phyloP scores from a whole-genome alignment of 2,797 vertebrate genomes.

The Tenualosa ilisha region DNA sequence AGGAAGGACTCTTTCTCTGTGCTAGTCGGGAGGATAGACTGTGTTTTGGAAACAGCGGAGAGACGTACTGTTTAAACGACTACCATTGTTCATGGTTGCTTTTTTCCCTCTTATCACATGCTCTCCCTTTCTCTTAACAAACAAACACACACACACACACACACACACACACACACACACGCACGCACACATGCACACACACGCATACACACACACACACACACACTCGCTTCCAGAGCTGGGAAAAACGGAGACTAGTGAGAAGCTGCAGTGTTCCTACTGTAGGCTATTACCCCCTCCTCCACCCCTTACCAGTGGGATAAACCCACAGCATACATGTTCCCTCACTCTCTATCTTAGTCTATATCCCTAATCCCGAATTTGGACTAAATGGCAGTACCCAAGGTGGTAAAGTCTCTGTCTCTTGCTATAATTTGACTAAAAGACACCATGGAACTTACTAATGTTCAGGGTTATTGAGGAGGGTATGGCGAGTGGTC shows the following conservation, averaged over 20 bases:
- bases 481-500: background rate
- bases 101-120: background rate
- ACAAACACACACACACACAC: background rate
- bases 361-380: no score
- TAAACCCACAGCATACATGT: background rate
- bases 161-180: conserved; percentile 18
- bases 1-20: conserved; percentile 1
- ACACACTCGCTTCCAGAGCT: conserved; percentile 58
- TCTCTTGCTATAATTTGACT: background rate
- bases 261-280: background rate
- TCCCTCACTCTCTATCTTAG: conserved; percentile 19
- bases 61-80: background rate
- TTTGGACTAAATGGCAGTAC: no score
- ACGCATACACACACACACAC: conserved; percentile 24
- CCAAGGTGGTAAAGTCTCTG: background rate
- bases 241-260: conserved; percentile 24
- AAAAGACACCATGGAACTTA: background rate
- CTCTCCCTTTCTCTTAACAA: background rate
- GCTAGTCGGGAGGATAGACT: background rate
- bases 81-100: conserved; percentile 15
- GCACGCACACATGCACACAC: conserved; percentile 49
- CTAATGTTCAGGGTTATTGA: background rate
- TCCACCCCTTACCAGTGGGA: background rate
- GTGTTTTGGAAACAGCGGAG: conserved; percentile 13
- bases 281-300: background rate